Evolutionary conservation across 2,888 invertebrate species (phyloP), one percentile per base, ranked within the genome.

Genomic region (Cryptops parisi): DNA sequence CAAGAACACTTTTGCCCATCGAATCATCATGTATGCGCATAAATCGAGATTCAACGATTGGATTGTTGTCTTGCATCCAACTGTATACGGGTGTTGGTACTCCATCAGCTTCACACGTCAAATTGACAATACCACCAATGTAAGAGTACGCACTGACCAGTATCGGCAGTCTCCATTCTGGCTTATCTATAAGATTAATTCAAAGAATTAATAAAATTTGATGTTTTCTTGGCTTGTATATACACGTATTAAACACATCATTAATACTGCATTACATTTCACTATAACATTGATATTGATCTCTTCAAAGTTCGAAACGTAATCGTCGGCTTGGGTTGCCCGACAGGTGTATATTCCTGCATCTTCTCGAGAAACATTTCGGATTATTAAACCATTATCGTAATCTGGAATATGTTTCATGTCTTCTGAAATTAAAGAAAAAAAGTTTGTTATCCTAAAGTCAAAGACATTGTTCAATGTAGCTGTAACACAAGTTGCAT

Each of bases 271-370:
- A n/a, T 49, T 49, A 49, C 49, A 49, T 23, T 39, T 23, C 22
- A 49, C 49, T 9, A 49, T 25, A 3, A 49, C 49, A 22, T 40
- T 49, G 25, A 49, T 49, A 23, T 12, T n/a, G 2, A 23, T 33
- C 22, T 38, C 38, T 27, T 49, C 22, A 26, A 49, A 49, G 17
- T 49, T 21, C 12, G 49, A 49, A 17, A 39, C 22, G 21, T 33
- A 12, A 19, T 22, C 12, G 5, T 73, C 62, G n/a, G 63, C 58
- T 65, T 77, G 77, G 61, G 72, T 72, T 48, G 77, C 78, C 61
- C 73, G 71, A 65, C 78, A 78, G 59, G 72, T 71, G 67, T 77
- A 78, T 60, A 72, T 72, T 59, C 76, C 76, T 58, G 72, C 72
- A 64, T 78, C 76, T 54, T 70, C 70, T 59, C 73, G 69, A 39